These are phyloP conservation scores for Gryllus bimaculatus DNA, from an alignment of 1,140 invertebrate genomes.

Conservation along the genomic window DNA sequence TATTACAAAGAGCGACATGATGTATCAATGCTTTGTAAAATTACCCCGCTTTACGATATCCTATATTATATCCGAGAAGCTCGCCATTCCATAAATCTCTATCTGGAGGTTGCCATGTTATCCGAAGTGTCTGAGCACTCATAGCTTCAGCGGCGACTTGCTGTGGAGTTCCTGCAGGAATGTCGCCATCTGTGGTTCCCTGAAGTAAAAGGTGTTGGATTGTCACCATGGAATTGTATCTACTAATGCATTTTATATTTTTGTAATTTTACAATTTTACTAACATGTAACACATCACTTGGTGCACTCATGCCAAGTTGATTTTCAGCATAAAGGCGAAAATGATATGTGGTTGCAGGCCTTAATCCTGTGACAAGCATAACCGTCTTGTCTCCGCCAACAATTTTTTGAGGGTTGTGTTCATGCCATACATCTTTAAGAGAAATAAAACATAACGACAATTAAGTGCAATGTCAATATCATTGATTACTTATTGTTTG, in stretches of 20 bases:
- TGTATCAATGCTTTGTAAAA: neutral
- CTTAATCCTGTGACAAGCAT: slow-evolving; percentile 46
- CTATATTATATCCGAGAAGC: slow-evolving; percentile 52
- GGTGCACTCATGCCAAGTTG: slow-evolving; percentile 51
- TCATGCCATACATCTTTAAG: slow-evolving; percentile 44
- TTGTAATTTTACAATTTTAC: neutral
- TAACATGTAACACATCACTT: slow-evolving; percentile 48
- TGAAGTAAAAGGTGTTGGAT: slow-evolving; percentile 21
- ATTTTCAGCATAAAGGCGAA: slow-evolving; percentile 57
- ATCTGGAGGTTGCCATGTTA: slow-evolving; percentile 50
- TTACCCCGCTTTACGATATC: slow-evolving; percentile 41
- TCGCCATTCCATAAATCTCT: slow-evolving; percentile 47
- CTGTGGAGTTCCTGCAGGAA: slow-evolving; percentile 45
- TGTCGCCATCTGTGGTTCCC: slow-evolving; percentile 50
- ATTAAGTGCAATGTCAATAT: neutral
- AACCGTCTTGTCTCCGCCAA: slow-evolving; percentile 45
- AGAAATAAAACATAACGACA: neutral
- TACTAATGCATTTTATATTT: no score
- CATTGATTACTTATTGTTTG: neutral
- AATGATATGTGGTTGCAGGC: slow-evolving; percentile 54
- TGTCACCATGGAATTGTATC: neutral
- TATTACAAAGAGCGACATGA: no score
- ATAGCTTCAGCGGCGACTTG: slow-evolving; percentile 46
- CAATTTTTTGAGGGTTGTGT: slow-evolving; percentile 41
- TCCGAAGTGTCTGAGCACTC: slow-evolving; percentile 45